A percentile compares a stretch with the other conserved stretches of the same genome.
phyloP scores from a whole-genome alignment of 2,797 vertebrate species.

The Dallia pectoralis region DNA sequence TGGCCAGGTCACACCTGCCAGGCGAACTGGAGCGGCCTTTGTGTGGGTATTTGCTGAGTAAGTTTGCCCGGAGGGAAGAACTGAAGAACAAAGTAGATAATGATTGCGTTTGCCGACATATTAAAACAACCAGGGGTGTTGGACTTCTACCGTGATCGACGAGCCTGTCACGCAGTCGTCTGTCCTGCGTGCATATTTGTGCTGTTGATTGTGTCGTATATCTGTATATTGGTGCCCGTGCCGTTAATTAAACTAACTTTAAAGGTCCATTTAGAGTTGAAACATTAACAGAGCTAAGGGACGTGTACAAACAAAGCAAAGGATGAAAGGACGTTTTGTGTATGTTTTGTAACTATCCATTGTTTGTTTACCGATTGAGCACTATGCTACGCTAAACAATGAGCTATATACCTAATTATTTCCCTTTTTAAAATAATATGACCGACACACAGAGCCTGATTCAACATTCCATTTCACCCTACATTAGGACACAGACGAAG shows the following conservation, averaged over 20 bases:
- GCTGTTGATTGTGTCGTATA: too few species aligned
- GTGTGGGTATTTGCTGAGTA: conserved; percentile 39
- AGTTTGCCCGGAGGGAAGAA: conserved; percentile 30
- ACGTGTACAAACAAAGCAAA: too few species aligned
- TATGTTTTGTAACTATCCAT: too few species aligned
- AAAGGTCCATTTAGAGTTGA: too few species aligned
- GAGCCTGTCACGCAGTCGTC: neutral
- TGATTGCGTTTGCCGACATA: conserved; percentile 18
- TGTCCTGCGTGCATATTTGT: neutral
- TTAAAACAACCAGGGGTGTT: neutral
- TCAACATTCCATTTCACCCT: neutral
- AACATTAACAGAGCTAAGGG: too few species aligned
- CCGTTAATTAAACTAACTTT: too few species aligned
- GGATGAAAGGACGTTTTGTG: too few species aligned
- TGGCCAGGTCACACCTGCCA: conserved; percentile 49
- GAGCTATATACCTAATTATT: too few species aligned
- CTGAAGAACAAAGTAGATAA: conserved; percentile 31
- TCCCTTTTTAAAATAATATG: neutral
- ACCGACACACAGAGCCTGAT: neutral
- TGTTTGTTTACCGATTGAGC: too few species aligned
- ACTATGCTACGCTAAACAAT: too few species aligned
- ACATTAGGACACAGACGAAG: neutral
- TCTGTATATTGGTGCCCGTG: too few species aligned
- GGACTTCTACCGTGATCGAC: neutral
- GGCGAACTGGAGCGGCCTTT: conserved; percentile 29